These are phyloP conservation scores for Apis cerana DNA, from an alignment of 1,140 invertebrate species.

Conservation along the genomic window DNA sequence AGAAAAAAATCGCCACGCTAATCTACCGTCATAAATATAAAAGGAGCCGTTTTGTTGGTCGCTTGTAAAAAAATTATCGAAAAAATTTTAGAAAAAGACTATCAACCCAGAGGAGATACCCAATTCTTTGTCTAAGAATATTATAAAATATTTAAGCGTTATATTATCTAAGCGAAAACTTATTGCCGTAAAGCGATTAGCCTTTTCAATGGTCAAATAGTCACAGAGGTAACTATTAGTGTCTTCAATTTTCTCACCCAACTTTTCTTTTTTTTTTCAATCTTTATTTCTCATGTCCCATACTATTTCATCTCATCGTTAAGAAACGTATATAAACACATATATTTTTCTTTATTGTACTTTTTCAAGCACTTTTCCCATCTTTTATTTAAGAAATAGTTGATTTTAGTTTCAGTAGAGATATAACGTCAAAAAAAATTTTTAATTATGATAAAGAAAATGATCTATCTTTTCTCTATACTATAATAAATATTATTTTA, in stretches of 20 bases:
- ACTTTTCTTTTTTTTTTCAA: background rate
- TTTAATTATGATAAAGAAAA: too few species aligned
- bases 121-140: background rate
- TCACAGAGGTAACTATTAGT: conserved; percentile 3
- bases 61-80: conserved; percentile 73
- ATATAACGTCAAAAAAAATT: too few species aligned
- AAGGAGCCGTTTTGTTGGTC: conserved; percentile 66
- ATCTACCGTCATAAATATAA: conserved; percentile 70
- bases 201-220: conserved; percentile 19
- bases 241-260: background rate
- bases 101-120: background rate
- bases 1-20: conserved; percentile 52
- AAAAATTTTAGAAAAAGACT: conserved; percentile 52
- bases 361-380: too few species aligned
- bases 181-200: conserved; percentile 30
- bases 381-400: too few species aligned
- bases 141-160: conserved; percentile 44
- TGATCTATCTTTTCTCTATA: too few species aligned
- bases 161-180: conserved; percentile 5
- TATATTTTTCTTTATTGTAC: too few species aligned
- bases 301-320: too few species aligned
- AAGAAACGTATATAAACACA: too few species aligned
- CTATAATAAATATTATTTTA: too few species aligned
- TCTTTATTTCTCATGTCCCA: too few species aligned
- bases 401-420: too few species aligned